phyloP scores from a whole-genome alignment of 2,113 vertebrate species.

The Zingel zingel region DNA sequence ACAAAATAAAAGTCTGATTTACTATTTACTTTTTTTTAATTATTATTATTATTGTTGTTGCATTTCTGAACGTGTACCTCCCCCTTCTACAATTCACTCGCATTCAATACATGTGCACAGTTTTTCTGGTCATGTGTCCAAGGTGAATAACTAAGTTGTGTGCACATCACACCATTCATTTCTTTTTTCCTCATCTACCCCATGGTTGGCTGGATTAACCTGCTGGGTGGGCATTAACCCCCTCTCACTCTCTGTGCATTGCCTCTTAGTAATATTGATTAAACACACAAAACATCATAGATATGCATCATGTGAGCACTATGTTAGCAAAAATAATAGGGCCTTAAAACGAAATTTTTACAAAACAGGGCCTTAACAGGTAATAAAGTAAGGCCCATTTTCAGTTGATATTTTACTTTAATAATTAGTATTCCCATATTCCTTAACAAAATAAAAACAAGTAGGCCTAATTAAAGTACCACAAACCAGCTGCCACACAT shows the following conservation, averaged over 20 bases:
- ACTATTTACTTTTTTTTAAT: not conserved
- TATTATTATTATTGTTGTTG: no score
- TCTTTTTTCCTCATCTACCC: not conserved
- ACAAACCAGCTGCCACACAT: not conserved
- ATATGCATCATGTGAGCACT: not conserved
- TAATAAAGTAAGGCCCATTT: not conserved
- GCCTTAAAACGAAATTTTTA: not conserved
- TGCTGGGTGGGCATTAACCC: not conserved
- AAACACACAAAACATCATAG: not conserved
- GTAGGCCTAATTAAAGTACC: not conserved
- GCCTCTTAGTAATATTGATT: not conserved
- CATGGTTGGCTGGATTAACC: not conserved
- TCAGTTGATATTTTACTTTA: not conserved
- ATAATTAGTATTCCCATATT: not conserved
- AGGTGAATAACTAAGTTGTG: not conserved
- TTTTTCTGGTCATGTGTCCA: not conserved
- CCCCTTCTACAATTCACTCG: not conserved
- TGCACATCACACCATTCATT: no score
- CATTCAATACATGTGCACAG: not conserved
- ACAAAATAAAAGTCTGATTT: constrained; percentile 66
- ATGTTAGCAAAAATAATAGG: not conserved
- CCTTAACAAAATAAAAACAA: not conserved
- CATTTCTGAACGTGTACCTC: not conserved
- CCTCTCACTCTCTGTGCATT: not conserved
- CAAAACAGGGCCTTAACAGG: not conserved